A percentile compares a stretch with the other conserved stretches of the same genome.
phyloP scores from a whole-genome alignment of 37 sponge, comb jelly and placozoan species.

The Chondrilla cf. caribensis region DNA sequence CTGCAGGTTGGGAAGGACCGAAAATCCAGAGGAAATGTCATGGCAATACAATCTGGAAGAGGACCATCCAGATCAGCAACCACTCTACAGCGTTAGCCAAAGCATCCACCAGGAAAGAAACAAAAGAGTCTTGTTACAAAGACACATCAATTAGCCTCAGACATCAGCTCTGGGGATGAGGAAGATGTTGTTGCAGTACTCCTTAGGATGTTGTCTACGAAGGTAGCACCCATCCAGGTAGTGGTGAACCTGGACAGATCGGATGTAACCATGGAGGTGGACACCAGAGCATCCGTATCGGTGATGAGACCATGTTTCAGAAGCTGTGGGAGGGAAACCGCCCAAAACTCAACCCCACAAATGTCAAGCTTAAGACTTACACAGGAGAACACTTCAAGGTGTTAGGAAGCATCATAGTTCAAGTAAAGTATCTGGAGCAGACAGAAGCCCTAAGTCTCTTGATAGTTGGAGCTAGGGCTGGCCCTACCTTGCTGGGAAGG shows the following conservation, averaged over 20 bases:
- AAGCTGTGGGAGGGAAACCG: background rate
- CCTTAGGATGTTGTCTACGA: background rate
- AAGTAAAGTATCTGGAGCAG: background rate
- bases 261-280: background rate
- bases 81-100: too few relatives aligned
- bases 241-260: background rate
- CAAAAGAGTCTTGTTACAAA: background rate
- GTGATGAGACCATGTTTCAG: background rate
- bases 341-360: background rate
- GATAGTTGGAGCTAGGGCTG: background rate
- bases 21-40: background rate
- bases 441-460: background rate
- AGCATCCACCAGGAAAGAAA: background rate
- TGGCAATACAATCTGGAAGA: background rate
- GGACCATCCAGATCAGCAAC: too few relatives aligned
- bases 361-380: background rate
- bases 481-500: conserved; percentile 3
- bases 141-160: background rate
- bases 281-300: background rate
- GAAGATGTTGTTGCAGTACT: background rate
- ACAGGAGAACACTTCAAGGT: background rate
- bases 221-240: background rate
- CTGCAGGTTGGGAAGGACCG: too few relatives aligned
- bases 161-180: background rate
- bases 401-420: background rate